Conservation (phyloP, 2,888 invertebrate genomes). For the Oscheius sp. region DNA sequence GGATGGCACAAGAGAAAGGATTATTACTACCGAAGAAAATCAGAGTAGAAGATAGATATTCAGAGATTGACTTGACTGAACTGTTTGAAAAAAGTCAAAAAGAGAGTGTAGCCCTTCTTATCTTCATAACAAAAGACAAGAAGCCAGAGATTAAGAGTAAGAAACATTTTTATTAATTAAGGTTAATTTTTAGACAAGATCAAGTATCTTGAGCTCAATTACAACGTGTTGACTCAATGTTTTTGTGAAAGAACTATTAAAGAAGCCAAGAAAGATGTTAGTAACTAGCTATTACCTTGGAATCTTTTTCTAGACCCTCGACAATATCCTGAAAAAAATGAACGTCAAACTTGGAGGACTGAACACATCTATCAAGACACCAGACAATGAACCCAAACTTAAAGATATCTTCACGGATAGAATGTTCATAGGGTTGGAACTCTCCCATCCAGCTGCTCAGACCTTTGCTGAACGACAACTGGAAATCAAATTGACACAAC, state of each 20-base stretch:
- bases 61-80: no score
- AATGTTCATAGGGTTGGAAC: constrained; percentile 45
- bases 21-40: background rate
- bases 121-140: constrained; percentile 17
- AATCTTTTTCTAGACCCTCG: constrained; percentile 32
- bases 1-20: background rate
- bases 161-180: background rate
- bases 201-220: constrained; percentile 34
- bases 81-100: background rate
- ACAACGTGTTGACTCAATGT: constrained; percentile 38
- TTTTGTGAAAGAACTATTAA: constrained; percentile 15
- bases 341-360: constrained; percentile 46
- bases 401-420: constrained; percentile 13
- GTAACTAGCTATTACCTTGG: background rate
- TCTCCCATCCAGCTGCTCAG: constrained; percentile 43
- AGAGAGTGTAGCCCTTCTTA: background rate
- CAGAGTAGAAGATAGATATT: background rate
- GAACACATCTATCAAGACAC: constrained; percentile 31
- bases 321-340: constrained; percentile 46
- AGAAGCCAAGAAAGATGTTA: constrained; percentile 25
- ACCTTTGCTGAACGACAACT: constrained; percentile 35
- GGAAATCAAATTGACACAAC: constrained; percentile 32
- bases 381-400: background rate
- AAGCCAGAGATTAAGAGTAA: constrained; percentile 13
- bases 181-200: constrained; percentile 29